These are phyloP conservation scores for Notodonta dromedarius DNA, from an alignment of 2,888 invertebrate species.

Conservation along the genomic window DNA sequence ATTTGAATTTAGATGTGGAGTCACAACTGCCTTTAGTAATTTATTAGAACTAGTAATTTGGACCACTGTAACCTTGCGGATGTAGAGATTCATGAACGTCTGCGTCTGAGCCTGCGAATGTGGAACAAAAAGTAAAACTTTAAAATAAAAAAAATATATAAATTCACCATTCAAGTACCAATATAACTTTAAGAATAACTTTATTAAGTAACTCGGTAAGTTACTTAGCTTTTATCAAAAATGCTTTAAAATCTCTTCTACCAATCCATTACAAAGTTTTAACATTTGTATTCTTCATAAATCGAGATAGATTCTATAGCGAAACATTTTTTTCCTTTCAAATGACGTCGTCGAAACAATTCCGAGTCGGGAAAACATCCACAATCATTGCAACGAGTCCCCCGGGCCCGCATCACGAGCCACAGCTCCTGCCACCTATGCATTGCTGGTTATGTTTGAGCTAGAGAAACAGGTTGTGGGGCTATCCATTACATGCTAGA, in stretches of 20 bases:
- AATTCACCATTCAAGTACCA: too few relatives aligned
- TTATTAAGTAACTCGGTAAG: too few relatives aligned
- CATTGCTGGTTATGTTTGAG: constrained; percentile 7
- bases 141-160: too few relatives aligned
- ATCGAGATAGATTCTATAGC: neutral
- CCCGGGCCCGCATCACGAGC: neutral
- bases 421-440: neutral
- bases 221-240: too few relatives aligned
- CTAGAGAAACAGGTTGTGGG: neutral
- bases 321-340: constrained; percentile 11
- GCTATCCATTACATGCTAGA: neutral
- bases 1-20: neutral
- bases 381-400: constrained; percentile 3
- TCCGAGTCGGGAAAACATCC: constrained; percentile 1
- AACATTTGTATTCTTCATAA: neutral
- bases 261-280: too few relatives aligned
- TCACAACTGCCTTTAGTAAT: neutral
- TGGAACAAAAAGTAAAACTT: too few relatives aligned
- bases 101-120: too few relatives aligned
- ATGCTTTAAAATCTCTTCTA: too few relatives aligned
- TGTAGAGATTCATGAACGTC: neutral
- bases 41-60: neutral
- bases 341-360: constrained; percentile 12
- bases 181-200: too few relatives aligned
- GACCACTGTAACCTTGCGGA: neutral